phyloP scores from a whole-genome alignment of 2,797 vertebrate species.

The Notolabrus celidotus region DNA sequence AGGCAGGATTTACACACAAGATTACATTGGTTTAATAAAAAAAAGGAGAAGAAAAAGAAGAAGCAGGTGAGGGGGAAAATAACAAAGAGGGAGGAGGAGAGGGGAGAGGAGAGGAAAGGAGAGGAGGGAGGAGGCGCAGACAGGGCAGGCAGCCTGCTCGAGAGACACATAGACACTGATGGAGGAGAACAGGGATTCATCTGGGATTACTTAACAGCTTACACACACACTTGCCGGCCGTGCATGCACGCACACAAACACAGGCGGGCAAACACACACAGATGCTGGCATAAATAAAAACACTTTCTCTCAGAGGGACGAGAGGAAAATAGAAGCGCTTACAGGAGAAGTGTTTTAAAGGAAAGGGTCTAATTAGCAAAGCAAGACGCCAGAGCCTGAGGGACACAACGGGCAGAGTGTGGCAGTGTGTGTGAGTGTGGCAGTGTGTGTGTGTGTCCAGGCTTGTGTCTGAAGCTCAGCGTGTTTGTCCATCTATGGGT shows the following conservation, averaged over 20 bases:
- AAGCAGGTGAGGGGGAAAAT: slow-evolving; percentile 47
- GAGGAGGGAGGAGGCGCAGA: slow-evolving; percentile 44
- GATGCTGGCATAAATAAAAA: slow-evolving; percentile 85
- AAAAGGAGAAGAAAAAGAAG: slow-evolving; percentile 32
- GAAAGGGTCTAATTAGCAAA: slow-evolving; percentile 88
- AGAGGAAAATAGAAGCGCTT: slow-evolving; percentile 83
- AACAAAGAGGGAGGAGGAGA: slow-evolving; percentile 60
- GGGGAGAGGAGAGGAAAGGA: slow-evolving; percentile 43
- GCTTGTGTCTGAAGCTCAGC: slow-evolving; percentile 60
- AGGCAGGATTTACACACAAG: slow-evolving; percentile 83
- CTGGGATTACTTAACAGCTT: slow-evolving; percentile 85
- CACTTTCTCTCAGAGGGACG: slow-evolving; percentile 82
- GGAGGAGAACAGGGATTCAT: slow-evolving; percentile 80
- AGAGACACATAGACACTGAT: slow-evolving; percentile 76
- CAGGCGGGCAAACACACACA: slow-evolving; percentile 55
- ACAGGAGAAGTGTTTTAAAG: slow-evolving; percentile 84
- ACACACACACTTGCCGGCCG: slow-evolving; percentile 58
- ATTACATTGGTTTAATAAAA: slow-evolving; percentile 80
- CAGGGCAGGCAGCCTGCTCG: slow-evolving; percentile 66
- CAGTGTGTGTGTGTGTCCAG: slow-evolving; percentile 40
- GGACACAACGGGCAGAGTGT: slow-evolving; percentile 59
- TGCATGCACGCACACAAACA: slow-evolving; percentile 21
- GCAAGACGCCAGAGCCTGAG: slow-evolving; percentile 80
- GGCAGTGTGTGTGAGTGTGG: slow-evolving; percentile 38
- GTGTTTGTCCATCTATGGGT: slow-evolving; percentile 66